These are phyloP conservation scores for Acanthosepion esculentum DNA, from an alignment of 2,888 invertebrate genomes.

Conservation along the genomic window DNA sequence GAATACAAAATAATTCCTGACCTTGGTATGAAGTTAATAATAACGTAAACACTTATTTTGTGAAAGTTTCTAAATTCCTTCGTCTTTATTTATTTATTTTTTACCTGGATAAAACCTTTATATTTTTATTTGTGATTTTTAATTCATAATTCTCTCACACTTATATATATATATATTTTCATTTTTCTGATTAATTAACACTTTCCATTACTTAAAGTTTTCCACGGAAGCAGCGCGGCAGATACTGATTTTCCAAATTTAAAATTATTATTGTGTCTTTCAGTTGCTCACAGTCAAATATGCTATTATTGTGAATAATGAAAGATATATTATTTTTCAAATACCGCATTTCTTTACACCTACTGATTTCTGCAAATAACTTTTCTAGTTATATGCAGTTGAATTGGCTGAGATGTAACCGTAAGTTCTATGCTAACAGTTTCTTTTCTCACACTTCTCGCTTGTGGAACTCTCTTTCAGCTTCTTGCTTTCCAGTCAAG, in stretches of 20 bases:
- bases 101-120: too few species aligned
- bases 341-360: too few species aligned
- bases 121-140: neutral
- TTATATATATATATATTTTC: neutral
- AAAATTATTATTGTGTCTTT: neutral
- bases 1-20: neutral
- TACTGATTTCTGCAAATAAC: too few species aligned
- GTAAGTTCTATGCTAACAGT: too few species aligned
- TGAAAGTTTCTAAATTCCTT: neutral
- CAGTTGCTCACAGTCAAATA: neutral
- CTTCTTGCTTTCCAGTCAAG: too few species aligned
- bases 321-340: too few species aligned
- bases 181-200: neutral
- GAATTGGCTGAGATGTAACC: too few species aligned
- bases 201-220: neutral
- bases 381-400: too few species aligned
- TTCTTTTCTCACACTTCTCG: too few species aligned
- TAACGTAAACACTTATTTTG: neutral
- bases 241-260: neutral
- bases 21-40: neutral
- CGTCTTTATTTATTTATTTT: neutral
- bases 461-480: too few species aligned
- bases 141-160: neutral
- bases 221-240: neutral
- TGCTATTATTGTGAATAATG: neutral